These are phyloP conservation scores for Lomographa bimaculata DNA, from an alignment of 2,888 invertebrate genomes.

Conservation along the genomic window DNA sequence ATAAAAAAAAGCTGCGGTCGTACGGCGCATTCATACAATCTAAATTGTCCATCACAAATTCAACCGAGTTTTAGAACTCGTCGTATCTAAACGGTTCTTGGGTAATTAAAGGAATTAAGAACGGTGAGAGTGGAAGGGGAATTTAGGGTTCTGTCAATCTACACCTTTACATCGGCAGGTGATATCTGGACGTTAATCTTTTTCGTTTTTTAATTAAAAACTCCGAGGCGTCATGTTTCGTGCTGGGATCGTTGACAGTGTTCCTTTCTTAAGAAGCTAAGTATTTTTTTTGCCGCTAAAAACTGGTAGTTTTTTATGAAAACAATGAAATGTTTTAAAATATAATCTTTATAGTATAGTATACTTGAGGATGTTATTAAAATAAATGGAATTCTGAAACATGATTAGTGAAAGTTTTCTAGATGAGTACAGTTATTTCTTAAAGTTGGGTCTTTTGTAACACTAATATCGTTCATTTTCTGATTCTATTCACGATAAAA, in stretches of 20 bases:
- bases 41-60: conserved; percentile 39
- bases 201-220: conserved; percentile 63
- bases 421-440: no score
- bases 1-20: conserved; percentile 27
- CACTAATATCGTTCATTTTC: no score
- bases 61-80: conserved; percentile 22
- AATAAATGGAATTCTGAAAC: no score
- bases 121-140: conserved; percentile 42
- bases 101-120: conserved; percentile 52
- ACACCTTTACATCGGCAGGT: conserved; percentile 78
- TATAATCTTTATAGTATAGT: no score
- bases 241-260: conserved; percentile 57
- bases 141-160: conserved; percentile 71
- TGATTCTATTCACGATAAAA: no score
- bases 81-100: conserved; percentile 49
- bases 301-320: no score
- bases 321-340: no score
- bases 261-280: no score
- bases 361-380: no score
- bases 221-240: conserved; percentile 68
- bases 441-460: no score
- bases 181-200: conserved; percentile 57
- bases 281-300: no score
- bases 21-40: conserved; percentile 38
- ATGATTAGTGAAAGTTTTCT: no score